Evolutionary conservation across 1,140 invertebrate species (phyloP).

Genomic region (Penaeus japonicus): DNA sequence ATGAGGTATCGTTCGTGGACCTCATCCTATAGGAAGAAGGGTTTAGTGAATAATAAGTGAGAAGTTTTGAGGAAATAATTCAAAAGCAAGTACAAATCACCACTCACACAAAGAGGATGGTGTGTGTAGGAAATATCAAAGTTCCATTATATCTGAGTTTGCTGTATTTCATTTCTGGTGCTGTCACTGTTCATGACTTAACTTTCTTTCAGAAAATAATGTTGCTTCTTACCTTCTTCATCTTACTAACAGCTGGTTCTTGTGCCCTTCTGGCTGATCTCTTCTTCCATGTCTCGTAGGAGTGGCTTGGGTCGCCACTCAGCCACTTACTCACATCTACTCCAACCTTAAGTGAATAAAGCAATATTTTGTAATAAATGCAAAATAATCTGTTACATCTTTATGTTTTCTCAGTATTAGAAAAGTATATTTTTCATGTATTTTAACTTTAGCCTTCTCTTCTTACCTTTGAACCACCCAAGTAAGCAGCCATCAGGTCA

Average conservation of each 20-base stretch:
- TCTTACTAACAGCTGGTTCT: constrained; percentile 44
- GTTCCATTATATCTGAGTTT: too few species aligned
- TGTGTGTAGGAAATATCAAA: too few species aligned
- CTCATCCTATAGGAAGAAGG: constrained; percentile 61
- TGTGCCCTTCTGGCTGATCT: constrained; percentile 64
- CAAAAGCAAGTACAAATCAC: too few species aligned
- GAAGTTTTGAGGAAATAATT: too few species aligned
- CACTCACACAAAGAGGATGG: too few species aligned
- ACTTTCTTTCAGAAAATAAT: constrained; percentile 49
- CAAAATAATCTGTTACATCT: background rate
- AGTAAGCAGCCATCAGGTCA: constrained; percentile 45
- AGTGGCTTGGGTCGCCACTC: constrained; percentile 75
- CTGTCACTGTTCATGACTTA: too few species aligned
- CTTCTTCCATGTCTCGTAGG: constrained; percentile 76
- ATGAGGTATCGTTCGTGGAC: constrained; percentile 72
- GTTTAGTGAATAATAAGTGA: background rate
- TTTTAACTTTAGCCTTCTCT: too few species aligned
- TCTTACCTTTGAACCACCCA: constrained; percentile 50
- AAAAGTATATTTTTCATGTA: too few species aligned
- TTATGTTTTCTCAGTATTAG: too few species aligned
- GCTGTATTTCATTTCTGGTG: too few species aligned
- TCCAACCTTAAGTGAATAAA: constrained; percentile 30
- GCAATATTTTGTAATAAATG: background rate
- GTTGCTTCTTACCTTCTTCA: constrained; percentile 42
- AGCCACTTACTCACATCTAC: constrained; percentile 70